Base-by-base conservation (phyloP, 2,113 vertebrate genomes). In the Prinia subflava region DNA sequence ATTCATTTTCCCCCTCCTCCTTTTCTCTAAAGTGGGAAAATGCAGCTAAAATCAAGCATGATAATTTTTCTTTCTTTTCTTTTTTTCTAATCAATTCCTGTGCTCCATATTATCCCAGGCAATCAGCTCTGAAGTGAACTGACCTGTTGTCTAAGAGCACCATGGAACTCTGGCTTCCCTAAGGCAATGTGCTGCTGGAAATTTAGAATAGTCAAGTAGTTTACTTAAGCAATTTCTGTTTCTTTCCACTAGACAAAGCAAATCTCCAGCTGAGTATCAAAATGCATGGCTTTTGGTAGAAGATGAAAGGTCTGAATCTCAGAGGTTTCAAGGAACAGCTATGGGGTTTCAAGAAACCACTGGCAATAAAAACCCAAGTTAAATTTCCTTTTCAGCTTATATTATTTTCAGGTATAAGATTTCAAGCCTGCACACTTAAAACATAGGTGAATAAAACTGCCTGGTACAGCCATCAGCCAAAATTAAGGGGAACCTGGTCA, bases 1-100 rank as follows among this genome's bases (percentile, higher is more conserved):
- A 4, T 7, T 12, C 3, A 56, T 42, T 39, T 15, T 3, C 11
- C 2, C 3, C 46, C 9, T 7, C 9, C 9, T 6, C 4, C 11
- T 67, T 70, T 21, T 30, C 47, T 71, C 83, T 21, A 17, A 78
- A 63, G 39, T 8, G n/a, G 47, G 33, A 76, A 85, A 90, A 64
- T 11, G 27, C 22, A 69, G 41, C 52, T 50, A 25, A 87, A 91
- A 44, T 35, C 52, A 49, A 55, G 28, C 31, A 30, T 2, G 23
- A 9, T 8, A 11, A 14, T 5, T 41, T 31, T 86, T 39, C 65
- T 21, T 41, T n/a, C n/a, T 41, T 31, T 86, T 39, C 65, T 21
- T 41, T n/a, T n/a, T n/a, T n/a, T n/a, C n/a, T n/a, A n/a, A 23
- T 7, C 19, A 41, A 0, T 18, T 49, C 22, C 63, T 35, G 19